phyloP scores from a whole-genome alignment of 2,888 invertebrate species.

The Blastobasis lacticolella region DNA sequence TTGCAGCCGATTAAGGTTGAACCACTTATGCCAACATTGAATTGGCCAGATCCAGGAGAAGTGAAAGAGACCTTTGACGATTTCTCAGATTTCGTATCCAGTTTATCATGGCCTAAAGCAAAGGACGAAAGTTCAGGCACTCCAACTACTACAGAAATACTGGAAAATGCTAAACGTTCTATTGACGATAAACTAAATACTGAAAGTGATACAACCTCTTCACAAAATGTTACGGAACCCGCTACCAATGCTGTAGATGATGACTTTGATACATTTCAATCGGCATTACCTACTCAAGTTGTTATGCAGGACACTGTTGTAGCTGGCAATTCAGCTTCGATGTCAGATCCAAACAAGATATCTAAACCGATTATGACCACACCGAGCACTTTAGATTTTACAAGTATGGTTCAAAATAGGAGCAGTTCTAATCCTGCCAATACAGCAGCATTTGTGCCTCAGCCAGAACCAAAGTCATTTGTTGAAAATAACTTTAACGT shows the following conservation, averaged over 20 bases:
- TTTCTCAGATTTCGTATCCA: constrained; percentile 57
- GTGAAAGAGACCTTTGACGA: constrained; percentile 62
- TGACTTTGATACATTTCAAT: constrained; percentile 66
- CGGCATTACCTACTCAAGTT: constrained; percentile 38
- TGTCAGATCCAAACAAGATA: too few species aligned
- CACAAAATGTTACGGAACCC: constrained; percentile 3
- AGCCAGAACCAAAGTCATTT: too few species aligned
- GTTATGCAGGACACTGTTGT: too few species aligned
- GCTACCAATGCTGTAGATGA: constrained; percentile 35
- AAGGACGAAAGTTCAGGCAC: constrained; percentile 14
- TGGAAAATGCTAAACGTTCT: too few species aligned
- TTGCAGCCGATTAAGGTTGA: constrained; percentile 62
- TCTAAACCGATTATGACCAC: too few species aligned
- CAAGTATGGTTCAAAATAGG: too few species aligned
- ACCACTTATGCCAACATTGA: constrained; percentile 54
- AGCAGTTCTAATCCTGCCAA: too few species aligned
- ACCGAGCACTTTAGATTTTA: too few species aligned
- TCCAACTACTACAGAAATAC: constrained; percentile 4
- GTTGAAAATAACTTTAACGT: constrained; percentile 15
- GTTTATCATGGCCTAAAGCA: constrained; percentile 31
- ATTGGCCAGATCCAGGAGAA: constrained; percentile 69
- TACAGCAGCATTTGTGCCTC: too few species aligned
- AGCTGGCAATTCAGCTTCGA: too few species aligned
- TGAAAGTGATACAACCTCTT: constrained; percentile 3
- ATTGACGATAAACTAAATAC: too few species aligned